Evolutionary conservation across 2,113 vertebrate genomes (phyloP).

Genomic region (Cryptotis parvus): DNA sequence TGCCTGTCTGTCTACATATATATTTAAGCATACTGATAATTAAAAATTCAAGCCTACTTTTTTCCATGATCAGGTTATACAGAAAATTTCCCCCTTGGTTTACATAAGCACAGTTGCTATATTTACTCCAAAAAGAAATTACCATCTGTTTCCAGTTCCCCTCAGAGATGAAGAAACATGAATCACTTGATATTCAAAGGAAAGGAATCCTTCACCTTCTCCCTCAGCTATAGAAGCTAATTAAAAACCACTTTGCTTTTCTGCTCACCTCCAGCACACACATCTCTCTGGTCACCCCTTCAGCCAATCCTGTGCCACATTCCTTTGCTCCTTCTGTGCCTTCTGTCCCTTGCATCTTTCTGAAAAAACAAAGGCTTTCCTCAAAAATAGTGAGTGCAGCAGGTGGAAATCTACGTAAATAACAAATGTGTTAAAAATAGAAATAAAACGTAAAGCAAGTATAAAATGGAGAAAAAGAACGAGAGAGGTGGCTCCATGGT

Average conservation of each 20-base stretch:
- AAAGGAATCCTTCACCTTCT: background rate
- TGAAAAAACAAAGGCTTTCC: too few species aligned
- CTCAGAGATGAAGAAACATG: slow-evolving; percentile 37
- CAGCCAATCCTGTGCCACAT: background rate
- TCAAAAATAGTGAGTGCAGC: background rate
- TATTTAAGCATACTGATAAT: too few species aligned
- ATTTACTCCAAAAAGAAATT: background rate
- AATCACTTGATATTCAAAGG: background rate
- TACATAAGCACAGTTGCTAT: too few species aligned
- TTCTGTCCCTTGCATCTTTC: background rate
- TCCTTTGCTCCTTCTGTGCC: background rate
- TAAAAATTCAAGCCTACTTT: too few species aligned
- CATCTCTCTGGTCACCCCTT: background rate
- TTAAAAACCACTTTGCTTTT: background rate
- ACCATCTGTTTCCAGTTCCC: slow-evolving; percentile 33
- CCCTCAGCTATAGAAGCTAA: background rate
- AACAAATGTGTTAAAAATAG: background rate
- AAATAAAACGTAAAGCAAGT: too few species aligned
- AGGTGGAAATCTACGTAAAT: background rate
- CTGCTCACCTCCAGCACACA: background rate
- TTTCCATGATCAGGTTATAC: too few species aligned
- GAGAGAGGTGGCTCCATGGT: too few species aligned
- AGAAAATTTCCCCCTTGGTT: too few species aligned
- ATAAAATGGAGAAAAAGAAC: too few species aligned
- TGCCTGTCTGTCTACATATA: too few species aligned